Conservation (phyloP, 2,113 vertebrate genomes). For the Phrynocephalus versicolor region DNA sequence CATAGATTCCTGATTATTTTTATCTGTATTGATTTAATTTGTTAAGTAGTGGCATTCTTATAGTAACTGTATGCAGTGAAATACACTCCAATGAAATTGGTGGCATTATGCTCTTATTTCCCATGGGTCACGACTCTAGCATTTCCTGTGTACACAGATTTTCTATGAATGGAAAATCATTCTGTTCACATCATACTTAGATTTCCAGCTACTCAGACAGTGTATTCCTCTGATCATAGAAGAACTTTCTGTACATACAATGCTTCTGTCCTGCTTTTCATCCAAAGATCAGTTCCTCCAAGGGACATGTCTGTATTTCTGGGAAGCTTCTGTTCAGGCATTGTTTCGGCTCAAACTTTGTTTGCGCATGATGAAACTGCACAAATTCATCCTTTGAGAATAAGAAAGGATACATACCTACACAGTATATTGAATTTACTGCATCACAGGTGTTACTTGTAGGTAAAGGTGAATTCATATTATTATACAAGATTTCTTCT, state of each 20-base stretch:
- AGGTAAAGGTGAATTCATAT: neutral
- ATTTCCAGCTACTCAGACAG: neutral
- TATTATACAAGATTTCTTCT: too few relatives aligned
- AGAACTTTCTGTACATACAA: neutral
- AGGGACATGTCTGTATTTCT: neutral
- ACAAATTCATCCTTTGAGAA: neutral
- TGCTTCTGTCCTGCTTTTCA: neutral
- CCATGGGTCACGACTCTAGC: neutral
- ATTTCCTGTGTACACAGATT: neutral
- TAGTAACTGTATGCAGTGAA: neutral
- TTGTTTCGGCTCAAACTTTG: neutral
- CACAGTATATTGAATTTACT: neutral
- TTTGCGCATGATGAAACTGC: neutral
- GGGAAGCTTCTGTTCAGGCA: neutral
- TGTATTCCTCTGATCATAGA: neutral
- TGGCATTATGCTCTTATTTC: neutral
- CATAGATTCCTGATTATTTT: neutral
- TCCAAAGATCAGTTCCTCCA: too few relatives aligned
- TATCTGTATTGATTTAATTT: rapidly evolving
- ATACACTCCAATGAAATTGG: neutral
- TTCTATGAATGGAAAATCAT: neutral
- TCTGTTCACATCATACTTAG: neutral
- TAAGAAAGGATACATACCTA: neutral
- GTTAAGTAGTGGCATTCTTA: neutral
- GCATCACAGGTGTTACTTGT: neutral